A percentile compares a stretch with the other conserved stretches of the same genome.
phyloP scores from a whole-genome alignment of 2,888 invertebrate genomes.

The Sarcophaga caerulescens region DNA sequence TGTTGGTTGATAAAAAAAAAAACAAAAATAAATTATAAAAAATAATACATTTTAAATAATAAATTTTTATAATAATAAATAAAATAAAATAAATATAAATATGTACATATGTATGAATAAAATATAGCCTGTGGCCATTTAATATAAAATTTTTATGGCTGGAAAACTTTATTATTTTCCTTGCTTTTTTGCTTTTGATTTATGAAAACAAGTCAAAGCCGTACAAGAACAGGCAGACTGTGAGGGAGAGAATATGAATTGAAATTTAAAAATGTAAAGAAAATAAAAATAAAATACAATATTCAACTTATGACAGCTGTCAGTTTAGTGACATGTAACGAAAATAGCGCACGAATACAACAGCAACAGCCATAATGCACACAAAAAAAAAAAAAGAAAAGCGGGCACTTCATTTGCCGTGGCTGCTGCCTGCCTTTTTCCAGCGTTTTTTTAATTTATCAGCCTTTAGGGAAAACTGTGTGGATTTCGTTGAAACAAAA shows the following conservation, averaged over 20 bases:
- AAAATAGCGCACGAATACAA: constrained; percentile 65
- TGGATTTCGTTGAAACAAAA: not conserved
- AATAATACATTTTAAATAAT: too few relatives aligned
- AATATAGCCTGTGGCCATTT: too few relatives aligned
- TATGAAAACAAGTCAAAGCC: not conserved
- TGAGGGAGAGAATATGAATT: not conserved
- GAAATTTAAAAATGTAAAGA: not conserved
- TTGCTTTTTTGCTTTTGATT: too few relatives aligned
- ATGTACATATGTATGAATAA: too few relatives aligned
- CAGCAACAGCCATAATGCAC: not conserved
- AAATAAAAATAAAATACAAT: constrained; percentile 59
- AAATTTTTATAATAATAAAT: too few relatives aligned
- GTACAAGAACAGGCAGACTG: not conserved
- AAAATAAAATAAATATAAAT: too few relatives aligned
- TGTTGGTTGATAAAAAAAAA: too few relatives aligned
- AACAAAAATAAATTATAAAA: too few relatives aligned
- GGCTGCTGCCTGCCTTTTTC: not conserved
- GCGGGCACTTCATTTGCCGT: constrained; percentile 45
- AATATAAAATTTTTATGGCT: not conserved
- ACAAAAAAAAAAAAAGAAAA: constrained; percentile 26
- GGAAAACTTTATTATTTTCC: too few relatives aligned
- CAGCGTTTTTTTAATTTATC: constrained; percentile 33
- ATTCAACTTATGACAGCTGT: constrained; percentile 67
- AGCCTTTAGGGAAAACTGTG: constrained; percentile 53
- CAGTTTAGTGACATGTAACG: constrained; percentile 66